phyloP scores from a whole-genome alignment of 2,888 invertebrate genomes.

The Melanchra persicariae region DNA sequence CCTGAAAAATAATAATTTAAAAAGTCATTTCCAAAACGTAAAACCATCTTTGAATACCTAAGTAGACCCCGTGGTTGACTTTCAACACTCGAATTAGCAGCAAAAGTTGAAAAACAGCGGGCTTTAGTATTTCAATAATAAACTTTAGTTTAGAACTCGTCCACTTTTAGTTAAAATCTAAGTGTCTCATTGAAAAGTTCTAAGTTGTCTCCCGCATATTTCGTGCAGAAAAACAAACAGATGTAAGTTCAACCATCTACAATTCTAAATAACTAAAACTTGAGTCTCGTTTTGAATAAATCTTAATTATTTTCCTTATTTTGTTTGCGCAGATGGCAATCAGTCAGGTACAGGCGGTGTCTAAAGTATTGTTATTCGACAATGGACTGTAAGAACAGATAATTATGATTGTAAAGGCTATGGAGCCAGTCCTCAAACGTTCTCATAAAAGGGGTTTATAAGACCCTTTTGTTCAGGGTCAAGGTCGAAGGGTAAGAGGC shows the following conservation, averaged over 20 bases:
- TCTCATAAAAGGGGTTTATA: slow-evolving; percentile 28
- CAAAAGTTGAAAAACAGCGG: no score
- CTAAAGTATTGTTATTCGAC: slow-evolving; percentile 16
- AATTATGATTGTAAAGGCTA: slow-evolving; percentile 3
- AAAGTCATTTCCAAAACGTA: no score
- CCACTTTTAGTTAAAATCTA: not conserved
- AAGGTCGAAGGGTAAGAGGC: slow-evolving; percentile 29
- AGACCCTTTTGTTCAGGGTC: slow-evolving; percentile 14
- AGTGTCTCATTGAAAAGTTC: slow-evolving; percentile 2
- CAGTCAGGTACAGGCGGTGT: slow-evolving; percentile 2
- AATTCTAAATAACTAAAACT: slow-evolving; percentile 41
- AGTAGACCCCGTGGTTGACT: no score
- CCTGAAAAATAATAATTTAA: no score
- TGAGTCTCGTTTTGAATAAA: slow-evolving; percentile 22
- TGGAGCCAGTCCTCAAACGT: slow-evolving; percentile 14
- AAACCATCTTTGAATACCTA: no score
- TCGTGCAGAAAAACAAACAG: slow-evolving; percentile 5
- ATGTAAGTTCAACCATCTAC: slow-evolving; percentile 9
- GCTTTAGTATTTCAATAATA: no score
- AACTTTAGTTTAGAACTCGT: no score
- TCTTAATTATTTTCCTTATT: slow-evolving; percentile 3
- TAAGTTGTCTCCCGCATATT: not conserved
- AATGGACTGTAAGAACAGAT: not conserved
- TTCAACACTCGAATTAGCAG: no score
- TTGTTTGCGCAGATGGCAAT: slow-evolving; percentile 27